Base-by-base conservation (phyloP, 2,888 invertebrate genomes). In the Microctonus aethiopoides region DNA sequence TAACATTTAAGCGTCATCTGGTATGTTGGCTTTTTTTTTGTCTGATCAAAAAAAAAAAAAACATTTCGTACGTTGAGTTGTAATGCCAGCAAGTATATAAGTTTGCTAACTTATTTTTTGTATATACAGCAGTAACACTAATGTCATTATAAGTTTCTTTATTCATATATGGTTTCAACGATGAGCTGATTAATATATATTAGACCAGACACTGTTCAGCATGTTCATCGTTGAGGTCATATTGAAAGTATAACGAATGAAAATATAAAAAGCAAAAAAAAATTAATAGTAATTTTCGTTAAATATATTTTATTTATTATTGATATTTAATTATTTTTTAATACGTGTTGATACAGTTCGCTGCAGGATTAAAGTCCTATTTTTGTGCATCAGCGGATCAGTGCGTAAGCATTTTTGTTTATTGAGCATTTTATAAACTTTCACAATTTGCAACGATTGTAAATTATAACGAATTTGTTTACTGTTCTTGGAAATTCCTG, bases 91-190 rank as follows among this genome's bases (percentile, higher is more conserved):
- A 56, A 59, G 20, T 6, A 46, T 46, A 36, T 26, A 2, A 26
- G 16, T 22, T 29, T 46, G 34, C 46, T 60, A 65, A 59, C 24
- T 60, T 61, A 39, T 26, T 16, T 63, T 29, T 46, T 51, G 32
- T 52, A 59, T 63, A 70, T 67, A 57, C 60, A 73, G 73, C 76
- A 75, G 65, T 71, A 79, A 16, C 71, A 65, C 39, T 82, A 83
- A 82, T 79, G 72, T 67, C 72, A 79, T 83, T 82, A 83, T 52
- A 56, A 75, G 70, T 52, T 70, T 67, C 16, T 7, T 2, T 20
- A 46, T 16, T 5, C 46, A 72, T 70, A 57, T 82, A 82, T 66
- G 83, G 81, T 79, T 82, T 82, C 82, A 34, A 32, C 9, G 6
- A 61, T 61, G 22, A 36, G 36, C 36, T 51, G 26, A 46, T 63